Conservation (phyloP, 1,140 invertebrate genomes). For the Thalassaphorura encarpata region DNA sequence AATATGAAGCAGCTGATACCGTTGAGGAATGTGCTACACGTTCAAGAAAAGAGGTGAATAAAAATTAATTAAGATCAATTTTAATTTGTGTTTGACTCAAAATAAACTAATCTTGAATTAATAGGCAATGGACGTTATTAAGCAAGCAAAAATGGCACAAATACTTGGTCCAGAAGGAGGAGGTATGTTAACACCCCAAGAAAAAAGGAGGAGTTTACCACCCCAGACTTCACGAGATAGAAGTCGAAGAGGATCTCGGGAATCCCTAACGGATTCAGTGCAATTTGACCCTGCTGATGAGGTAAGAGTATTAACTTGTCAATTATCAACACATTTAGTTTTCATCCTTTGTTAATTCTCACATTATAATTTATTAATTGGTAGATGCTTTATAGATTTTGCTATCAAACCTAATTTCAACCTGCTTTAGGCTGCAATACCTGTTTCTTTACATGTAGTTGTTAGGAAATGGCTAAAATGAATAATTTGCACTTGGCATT, state of each 20-base stretch:
- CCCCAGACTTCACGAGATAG: slow-evolving; percentile 39
- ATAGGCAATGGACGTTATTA: slow-evolving; percentile 77
- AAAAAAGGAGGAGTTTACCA: slow-evolving; percentile 41
- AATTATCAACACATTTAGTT: no score
- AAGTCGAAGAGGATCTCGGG: slow-evolving; percentile 47
- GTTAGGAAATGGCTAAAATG: no score
- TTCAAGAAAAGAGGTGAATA: slow-evolving; percentile 74
- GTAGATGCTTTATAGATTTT: no score
- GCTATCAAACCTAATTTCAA: no score
- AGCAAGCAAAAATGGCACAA: slow-evolving; percentile 72
- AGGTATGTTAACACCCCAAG: slow-evolving; percentile 32
- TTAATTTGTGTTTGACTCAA: slow-evolving; percentile 9
- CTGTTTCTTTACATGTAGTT: no score
- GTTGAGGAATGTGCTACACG: slow-evolving; percentile 93
- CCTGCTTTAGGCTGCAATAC: no score
- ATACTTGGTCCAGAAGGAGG: slow-evolving; percentile 45
- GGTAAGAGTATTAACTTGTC: no score
- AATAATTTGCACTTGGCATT: no score
- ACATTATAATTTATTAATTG: no score
- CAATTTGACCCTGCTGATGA: slow-evolving; percentile 49
- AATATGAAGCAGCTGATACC: slow-evolving; percentile 97
- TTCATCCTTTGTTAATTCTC: no score
- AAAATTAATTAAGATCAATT: slow-evolving; percentile 9
- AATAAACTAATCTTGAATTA: slow-evolving; percentile 21
- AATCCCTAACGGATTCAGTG: slow-evolving; percentile 49